A percentile compares a stretch with the other conserved stretches of the same genome.
Evolutionary conservation across 2,113 vertebrate species (phyloP).

Genomic region (Aptenodytes forsteri): DNA sequence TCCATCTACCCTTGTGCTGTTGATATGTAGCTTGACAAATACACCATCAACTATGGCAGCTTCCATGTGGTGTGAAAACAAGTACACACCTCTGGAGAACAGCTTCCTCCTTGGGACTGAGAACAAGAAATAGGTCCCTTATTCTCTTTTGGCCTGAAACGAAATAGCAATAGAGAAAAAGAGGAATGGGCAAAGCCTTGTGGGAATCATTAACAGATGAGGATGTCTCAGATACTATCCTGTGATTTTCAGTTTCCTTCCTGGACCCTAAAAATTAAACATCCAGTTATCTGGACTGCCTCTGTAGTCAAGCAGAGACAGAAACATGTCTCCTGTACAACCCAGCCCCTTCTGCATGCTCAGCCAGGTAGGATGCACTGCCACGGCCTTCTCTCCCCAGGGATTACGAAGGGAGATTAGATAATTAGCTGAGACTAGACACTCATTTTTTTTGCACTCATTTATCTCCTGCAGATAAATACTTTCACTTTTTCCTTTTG

Average conservation of each 20-base stretch:
- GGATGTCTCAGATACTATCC: neutral
- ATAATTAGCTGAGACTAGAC: neutral
- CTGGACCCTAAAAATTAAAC: neutral
- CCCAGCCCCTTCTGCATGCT: neutral
- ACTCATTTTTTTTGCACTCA: accelerated
- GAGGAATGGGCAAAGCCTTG: neutral
- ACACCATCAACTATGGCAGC: neutral
- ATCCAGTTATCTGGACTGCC: neutral
- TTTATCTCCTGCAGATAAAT: neutral
- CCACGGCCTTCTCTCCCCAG: neutral
- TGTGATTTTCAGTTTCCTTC: neutral
- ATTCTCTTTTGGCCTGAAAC: neutral
- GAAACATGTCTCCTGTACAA: neutral
- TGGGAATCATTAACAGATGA: neutral
- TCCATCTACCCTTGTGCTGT: accelerated
- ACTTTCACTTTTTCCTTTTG: neutral
- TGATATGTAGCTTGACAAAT: neutral
- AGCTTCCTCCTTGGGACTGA: neutral
- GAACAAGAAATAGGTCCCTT: neutral
- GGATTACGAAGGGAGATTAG: neutral
- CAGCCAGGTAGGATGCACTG: neutral
- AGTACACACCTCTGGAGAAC: neutral
- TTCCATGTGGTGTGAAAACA: neutral
- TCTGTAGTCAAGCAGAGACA: neutral
- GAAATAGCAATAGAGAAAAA: neutral